Conservation (phyloP, 2,888 invertebrate genomes). For the Julus scandinavius region DNA sequence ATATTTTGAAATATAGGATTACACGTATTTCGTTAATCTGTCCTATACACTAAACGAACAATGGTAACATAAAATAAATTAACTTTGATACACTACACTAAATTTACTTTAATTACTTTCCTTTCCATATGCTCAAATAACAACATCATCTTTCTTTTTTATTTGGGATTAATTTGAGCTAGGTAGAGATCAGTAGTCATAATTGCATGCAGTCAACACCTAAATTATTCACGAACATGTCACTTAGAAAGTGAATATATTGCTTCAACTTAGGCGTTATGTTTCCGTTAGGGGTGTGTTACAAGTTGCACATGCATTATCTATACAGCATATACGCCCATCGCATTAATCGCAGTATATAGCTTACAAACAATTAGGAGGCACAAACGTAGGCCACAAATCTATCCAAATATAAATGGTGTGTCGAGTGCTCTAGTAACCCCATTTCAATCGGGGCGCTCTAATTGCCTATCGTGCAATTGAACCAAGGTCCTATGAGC, state of each 20-base stretch:
- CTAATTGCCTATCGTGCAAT: constrained; percentile 11
- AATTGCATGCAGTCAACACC: neutral
- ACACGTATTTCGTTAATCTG: no score
- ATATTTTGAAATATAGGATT: no score
- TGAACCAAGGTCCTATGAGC: constrained; percentile 39
- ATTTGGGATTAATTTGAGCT: neutral
- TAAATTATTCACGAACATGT: neutral
- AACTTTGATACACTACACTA: no score
- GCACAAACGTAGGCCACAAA: neutral
- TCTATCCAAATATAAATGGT: neutral
- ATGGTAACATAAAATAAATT: no score
- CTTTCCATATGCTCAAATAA: neutral
- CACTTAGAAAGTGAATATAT: neutral
- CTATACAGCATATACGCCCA: no score
- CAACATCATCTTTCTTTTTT: neutral
- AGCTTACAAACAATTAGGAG: no score
- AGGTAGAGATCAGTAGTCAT: neutral
- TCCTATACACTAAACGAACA: no score
- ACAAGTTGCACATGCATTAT: neutral
- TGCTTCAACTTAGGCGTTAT: no score
- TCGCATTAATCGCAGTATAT: no score
- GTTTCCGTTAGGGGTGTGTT: neutral
- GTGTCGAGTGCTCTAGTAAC: constrained; percentile 30
- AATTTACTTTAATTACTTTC: no score
- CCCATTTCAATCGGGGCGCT: neutral